Percentiles rank a stretch among this genome's conserved stretches.
Conservation (phyloP, 2,797 vertebrate genomes). For the Cuniculus paca region DNA sequence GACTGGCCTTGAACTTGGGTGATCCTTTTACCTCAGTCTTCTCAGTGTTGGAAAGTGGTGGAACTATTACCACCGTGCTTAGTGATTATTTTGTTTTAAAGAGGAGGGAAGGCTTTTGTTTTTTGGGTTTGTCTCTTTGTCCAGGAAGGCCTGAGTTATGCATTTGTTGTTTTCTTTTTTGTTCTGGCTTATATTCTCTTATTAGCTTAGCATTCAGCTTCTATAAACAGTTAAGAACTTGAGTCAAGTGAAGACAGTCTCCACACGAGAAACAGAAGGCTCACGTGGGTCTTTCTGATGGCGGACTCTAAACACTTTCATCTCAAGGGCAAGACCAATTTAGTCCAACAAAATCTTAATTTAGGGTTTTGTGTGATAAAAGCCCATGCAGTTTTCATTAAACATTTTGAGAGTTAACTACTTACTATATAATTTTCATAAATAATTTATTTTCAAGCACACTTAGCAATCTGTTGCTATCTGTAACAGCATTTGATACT, state of each 20-base stretch:
- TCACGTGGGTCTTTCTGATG: neutral
- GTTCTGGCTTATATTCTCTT: neutral
- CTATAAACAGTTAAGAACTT: neutral
- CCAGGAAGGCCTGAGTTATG: neutral
- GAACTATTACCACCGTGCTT: neutral
- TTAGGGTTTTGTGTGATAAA: constrained; percentile 50
- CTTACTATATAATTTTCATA: constrained; percentile 43
- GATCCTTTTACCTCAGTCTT: neutral
- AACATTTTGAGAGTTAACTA: neutral
- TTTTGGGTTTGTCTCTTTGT: neutral
- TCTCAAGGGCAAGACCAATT: constrained; percentile 32
- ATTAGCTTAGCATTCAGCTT: neutral
- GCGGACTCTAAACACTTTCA: constrained; percentile 17
- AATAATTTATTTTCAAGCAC: neutral
- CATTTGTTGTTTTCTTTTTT: constrained; percentile 23
- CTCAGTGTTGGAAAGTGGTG: neutral
- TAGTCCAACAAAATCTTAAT: constrained; percentile 13
- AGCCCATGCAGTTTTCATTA: constrained; percentile 26
- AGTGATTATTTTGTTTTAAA: neutral
- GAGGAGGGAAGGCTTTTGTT: neutral
- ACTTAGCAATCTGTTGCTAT: neutral
- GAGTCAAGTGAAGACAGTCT: neutral
- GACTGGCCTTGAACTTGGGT: neutral
- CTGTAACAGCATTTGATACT: neutral
- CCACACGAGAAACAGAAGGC: neutral